These are phyloP conservation scores for Halcyon malimbica DNA, from an alignment of 2,113 vertebrate genomes.

Conservation along the genomic window DNA sequence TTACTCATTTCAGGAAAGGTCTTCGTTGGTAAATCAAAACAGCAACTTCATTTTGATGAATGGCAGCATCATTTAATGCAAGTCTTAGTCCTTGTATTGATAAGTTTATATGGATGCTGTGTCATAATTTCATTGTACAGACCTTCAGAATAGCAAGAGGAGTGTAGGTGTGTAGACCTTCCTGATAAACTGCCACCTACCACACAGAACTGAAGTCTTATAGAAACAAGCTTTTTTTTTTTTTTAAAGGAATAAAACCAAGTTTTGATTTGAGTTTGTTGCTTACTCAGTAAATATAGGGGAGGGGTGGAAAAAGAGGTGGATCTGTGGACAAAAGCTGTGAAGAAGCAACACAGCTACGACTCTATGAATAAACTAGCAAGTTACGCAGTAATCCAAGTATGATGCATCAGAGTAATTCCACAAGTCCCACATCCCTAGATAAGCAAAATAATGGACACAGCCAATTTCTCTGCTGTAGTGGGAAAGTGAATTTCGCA, in stretches of 20 bases:
- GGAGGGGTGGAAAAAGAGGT: too few species aligned
- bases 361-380: neutral
- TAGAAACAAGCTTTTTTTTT: neutral
- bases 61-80: neutral
- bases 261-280: neutral
- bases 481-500: neutral
- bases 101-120: neutral
- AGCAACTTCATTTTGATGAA: neutral
- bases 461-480: neutral
- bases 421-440: neutral
- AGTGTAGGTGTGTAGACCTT: accelerated
- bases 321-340: neutral
- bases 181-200: neutral
- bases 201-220: neutral
- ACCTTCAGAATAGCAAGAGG: neutral
- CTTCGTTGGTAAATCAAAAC: neutral
- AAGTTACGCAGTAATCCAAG: neutral
- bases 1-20: neutral
- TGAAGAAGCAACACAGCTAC: neutral
- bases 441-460: neutral
- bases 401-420: neutral
- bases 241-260: neutral
- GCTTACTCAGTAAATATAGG: neutral
- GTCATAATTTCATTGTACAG: neutral
- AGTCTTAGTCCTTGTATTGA: neutral